A percentile compares a stretch with the other conserved stretches of the same genome.
These are phyloP conservation scores for Lasioglossum morio DNA, from an alignment of 2,888 invertebrate species.

Conservation along the genomic window DNA sequence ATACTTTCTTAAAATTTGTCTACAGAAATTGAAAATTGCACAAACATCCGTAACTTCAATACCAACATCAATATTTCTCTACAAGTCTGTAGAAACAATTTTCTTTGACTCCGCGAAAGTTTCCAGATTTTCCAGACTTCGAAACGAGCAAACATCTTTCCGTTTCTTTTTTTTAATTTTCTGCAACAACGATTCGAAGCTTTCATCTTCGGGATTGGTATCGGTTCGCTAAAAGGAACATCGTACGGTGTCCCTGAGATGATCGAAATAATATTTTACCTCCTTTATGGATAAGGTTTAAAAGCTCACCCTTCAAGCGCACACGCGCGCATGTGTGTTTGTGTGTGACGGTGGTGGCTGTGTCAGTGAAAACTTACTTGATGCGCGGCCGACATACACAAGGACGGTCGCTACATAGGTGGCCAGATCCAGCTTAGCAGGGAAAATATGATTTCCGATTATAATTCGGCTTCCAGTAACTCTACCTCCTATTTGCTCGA, in stretches of 20 bases:
- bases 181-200: background rate
- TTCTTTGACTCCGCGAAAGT: background rate
- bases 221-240: background rate
- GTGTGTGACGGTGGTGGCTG: conserved; percentile 19
- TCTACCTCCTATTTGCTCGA: conserved; percentile 73
- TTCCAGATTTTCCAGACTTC: background rate
- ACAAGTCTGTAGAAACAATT: background rate
- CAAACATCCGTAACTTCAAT: no score
- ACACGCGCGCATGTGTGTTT: conserved; percentile 18
- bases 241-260: background rate
- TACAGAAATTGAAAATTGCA: no score
- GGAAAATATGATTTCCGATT: conserved; percentile 79
- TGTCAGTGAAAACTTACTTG: conserved; percentile 80
- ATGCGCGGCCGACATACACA: conserved; percentile 80
- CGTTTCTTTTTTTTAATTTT: background rate
- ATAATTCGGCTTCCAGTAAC: conserved; percentile 77
- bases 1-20: no score
- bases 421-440: conserved; percentile 83
- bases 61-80: background rate
- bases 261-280: conserved; percentile 65
- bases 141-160: background rate
- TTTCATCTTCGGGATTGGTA: background rate
- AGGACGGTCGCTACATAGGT: conserved; percentile 83
- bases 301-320: conserved; percentile 43
- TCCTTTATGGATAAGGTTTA: conserved; percentile 36